Conservation (phyloP, 2,797 vertebrate species). For the Mus caroli region DNA sequence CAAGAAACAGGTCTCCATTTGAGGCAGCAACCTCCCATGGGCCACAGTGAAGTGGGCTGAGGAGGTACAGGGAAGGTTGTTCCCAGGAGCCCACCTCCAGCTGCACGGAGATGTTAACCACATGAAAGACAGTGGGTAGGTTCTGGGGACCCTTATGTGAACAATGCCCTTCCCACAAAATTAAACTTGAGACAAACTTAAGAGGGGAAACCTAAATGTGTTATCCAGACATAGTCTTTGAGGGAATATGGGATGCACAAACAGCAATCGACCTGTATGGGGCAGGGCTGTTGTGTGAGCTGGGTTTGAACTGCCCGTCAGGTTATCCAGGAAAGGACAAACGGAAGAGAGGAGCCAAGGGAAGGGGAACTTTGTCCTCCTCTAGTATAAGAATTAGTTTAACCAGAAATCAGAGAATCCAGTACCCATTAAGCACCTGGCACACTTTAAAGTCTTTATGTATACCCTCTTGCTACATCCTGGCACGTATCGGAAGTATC, state of each 20-base stretch:
- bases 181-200: neutral
- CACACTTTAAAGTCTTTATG: neutral
- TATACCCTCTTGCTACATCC: neutral
- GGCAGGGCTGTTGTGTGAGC: neutral
- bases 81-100: no score
- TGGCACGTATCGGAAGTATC: neutral
- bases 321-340: neutral
- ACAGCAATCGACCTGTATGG: neutral
- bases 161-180: neutral
- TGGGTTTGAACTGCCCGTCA: neutral
- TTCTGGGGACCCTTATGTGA: neutral
- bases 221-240: neutral
- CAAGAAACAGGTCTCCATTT: constrained; percentile 59
- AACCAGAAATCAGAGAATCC: neutral
- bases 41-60: neutral
- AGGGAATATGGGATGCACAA: neutral
- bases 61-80: neutral
- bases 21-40: neutral
- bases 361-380: neutral
- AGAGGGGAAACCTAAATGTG: neutral
- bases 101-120: neutral
- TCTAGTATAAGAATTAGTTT: neutral
- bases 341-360: neutral
- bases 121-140: neutral
- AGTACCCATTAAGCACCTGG: neutral